Conservation (phyloP, 2,113 vertebrate species). For the Oncorhynchus masou region DNA sequence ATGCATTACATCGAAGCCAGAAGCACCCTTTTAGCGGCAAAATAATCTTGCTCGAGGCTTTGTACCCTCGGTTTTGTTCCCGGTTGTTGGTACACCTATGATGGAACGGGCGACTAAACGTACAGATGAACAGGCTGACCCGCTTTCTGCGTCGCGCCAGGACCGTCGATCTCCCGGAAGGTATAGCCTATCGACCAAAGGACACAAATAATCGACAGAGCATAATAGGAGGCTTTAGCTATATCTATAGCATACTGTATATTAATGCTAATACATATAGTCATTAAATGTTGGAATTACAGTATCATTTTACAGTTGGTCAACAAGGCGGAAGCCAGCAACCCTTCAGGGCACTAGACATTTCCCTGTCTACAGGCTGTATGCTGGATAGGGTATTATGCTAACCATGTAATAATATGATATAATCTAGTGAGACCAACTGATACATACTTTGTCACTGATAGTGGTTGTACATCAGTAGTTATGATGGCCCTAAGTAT, state of each 20-base stretch:
- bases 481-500: too few species aligned
- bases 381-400: too few species aligned
- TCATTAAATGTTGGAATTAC: background rate
- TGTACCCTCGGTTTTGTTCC: constrained; percentile 19
- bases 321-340: background rate
- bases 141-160: constrained; percentile 93
- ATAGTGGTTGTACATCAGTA: too few species aligned
- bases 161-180: constrained; percentile 95
- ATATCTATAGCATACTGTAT: background rate
- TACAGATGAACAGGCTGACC: constrained; percentile 87
- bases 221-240: background rate
- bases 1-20: constrained; percentile 50
- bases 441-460: too few species aligned
- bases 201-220: background rate
- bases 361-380: background rate
- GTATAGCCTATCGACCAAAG: constrained; percentile 57
- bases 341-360: background rate
- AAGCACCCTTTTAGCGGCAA: background rate
- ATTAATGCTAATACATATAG: background rate
- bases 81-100: constrained; percentile 67
- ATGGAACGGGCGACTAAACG: constrained; percentile 95
- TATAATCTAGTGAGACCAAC: too few species aligned
- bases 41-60: constrained; percentile 22
- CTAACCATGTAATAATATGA: too few species aligned
- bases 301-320: background rate